These are phyloP conservation scores for Anthopleura xanthogrammica DNA, from an alignment of 92 coral and sea anemone genomes.

Conservation along the genomic window DNA sequence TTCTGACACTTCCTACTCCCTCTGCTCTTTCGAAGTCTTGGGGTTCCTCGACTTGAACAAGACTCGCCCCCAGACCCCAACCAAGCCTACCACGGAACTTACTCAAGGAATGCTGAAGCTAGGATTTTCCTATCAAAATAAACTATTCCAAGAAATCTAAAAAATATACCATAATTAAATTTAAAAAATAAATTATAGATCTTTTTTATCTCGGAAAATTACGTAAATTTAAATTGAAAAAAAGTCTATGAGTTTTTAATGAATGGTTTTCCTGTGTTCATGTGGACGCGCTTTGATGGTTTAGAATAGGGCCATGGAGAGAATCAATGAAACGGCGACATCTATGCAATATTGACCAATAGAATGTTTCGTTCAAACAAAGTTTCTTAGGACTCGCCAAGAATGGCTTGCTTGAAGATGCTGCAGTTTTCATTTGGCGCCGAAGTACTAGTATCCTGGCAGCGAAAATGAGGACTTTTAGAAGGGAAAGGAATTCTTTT, in stretches of 20 bases:
- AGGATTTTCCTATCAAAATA: neutral
- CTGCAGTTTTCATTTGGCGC: neutral
- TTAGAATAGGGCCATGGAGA: neutral
- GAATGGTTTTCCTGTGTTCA: slow-evolving; percentile 6
- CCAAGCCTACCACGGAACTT: neutral
- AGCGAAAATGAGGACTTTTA: neutral
- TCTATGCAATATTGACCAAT: neutral
- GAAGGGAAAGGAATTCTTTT: neutral
- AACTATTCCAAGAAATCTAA: neutral
- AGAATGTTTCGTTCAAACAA: neutral
- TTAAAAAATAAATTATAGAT: neutral
- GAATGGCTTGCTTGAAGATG: neutral
- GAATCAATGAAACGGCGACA: slow-evolving; percentile 8
- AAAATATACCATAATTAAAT: neutral
- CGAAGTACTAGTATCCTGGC: neutral
- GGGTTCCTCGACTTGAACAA: neutral
- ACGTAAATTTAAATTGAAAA: neutral
- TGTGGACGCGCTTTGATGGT: neutral
- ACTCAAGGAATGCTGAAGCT: neutral
- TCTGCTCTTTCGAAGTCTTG: neutral
- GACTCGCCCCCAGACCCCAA: neutral
- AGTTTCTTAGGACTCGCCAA: neutral
- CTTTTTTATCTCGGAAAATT: neutral
- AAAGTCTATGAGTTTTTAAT: neutral
- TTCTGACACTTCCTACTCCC: slow-evolving; percentile 7